These are phyloP conservation scores for Sesamia nonagrioides DNA, from an alignment of 1,140 invertebrate species.

Conservation along the genomic window DNA sequence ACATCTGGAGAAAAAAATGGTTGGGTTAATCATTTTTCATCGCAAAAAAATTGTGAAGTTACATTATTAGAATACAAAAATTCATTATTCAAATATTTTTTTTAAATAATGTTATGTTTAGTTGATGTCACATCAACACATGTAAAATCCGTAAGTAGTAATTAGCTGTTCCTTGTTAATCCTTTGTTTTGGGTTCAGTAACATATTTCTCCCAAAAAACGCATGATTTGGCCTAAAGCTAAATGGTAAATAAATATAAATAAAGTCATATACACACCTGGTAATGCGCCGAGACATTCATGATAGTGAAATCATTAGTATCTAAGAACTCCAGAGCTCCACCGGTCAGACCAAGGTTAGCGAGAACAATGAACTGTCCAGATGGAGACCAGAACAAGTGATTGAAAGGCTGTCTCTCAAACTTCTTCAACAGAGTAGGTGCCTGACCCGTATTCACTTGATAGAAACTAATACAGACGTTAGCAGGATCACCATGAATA, in stretches of 20 bases:
- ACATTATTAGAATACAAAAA: no score
- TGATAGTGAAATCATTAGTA: conserved; percentile 97
- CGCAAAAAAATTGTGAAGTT: background rate
- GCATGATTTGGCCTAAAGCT: no score
- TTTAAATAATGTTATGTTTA: no score
- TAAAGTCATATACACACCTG: conserved; percentile 77
- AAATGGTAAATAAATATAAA: background rate
- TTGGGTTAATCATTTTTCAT: background rate
- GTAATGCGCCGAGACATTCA: conserved; percentile 97
- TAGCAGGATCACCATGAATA: conserved; percentile 97
- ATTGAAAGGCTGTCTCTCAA: conserved; percentile 97
- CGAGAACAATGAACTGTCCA: conserved; percentile 98
- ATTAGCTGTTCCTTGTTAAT: no score
- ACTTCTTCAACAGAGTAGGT: conserved; percentile 95
- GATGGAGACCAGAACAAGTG: conserved; percentile 98
- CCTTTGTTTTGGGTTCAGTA: no score
- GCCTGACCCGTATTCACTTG: conserved; percentile 96
- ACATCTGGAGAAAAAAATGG: conserved; percentile 89
- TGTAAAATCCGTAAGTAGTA: no score
- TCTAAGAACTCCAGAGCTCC: conserved; percentile 98
- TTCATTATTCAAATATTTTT: no score
- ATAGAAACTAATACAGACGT: conserved; percentile 97
- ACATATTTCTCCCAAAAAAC: no score
- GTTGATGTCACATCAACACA: no score
- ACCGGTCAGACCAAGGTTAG: conserved; percentile 94